Conservation (phyloP, 2,113 vertebrate genomes). For the Apus apus region DNA sequence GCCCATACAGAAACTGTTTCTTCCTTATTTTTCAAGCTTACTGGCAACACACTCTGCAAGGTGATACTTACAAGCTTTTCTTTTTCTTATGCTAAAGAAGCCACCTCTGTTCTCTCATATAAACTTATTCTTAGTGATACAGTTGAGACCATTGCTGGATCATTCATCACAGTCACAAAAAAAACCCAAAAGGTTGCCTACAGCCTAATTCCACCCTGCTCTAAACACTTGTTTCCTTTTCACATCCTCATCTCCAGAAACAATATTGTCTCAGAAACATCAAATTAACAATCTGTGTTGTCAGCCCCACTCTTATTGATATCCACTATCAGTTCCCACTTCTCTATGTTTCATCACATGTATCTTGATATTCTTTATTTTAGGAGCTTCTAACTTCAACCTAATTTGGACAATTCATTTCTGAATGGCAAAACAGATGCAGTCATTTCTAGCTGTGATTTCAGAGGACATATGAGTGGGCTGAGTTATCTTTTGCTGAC, state of each 20-base stretch:
- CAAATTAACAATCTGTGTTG: background rate
- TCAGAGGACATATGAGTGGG: background rate
- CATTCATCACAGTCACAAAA: constrained; percentile 19
- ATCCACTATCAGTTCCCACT: background rate
- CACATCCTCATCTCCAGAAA: background rate
- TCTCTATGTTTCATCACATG: background rate
- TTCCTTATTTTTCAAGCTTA: constrained; percentile 56
- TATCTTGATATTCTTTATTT: constrained; percentile 27
- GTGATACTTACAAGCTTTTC: background rate
- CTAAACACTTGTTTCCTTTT: background rate
- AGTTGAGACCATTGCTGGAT: background rate
- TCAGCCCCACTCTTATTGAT: background rate
- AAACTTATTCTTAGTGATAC: constrained; percentile 13
- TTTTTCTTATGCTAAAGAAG: constrained; percentile 69
- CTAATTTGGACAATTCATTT: background rate
- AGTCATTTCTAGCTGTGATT: background rate
- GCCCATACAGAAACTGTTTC: constrained; percentile 5
- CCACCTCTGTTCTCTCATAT: background rate
- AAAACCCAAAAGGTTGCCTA: background rate
- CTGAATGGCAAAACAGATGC: constrained; percentile 10
- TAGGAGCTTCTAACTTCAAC: constrained; percentile 7
- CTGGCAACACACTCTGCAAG: background rate
- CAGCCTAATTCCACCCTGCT: background rate
- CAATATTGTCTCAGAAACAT: background rate
- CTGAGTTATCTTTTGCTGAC: background rate